phyloP scores from a whole-genome alignment of 2,888 invertebrate genomes.

The Anorthoa munda region DNA sequence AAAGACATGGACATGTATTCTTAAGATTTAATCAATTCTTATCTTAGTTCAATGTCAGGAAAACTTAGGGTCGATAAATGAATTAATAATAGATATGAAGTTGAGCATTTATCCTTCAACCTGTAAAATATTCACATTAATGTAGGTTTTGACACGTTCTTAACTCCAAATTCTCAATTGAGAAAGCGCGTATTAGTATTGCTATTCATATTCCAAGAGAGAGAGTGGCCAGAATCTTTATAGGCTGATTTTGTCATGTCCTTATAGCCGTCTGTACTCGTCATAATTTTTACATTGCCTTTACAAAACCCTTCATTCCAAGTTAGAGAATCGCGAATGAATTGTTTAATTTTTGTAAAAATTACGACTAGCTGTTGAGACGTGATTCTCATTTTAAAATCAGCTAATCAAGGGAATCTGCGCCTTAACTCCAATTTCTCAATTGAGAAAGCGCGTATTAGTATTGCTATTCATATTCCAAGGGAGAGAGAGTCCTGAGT shows the following conservation, averaged over 20 bases:
- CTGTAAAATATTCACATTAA: too few species aligned
- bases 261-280: background rate
- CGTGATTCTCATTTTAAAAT: too few species aligned
- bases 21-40: too few species aligned
- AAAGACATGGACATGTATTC: too few species aligned
- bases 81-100: too few species aligned
- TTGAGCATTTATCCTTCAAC: too few species aligned
- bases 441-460: background rate
- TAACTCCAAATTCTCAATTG: background rate
- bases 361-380: too few species aligned
- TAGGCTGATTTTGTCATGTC: background rate
- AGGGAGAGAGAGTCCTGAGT: background rate
- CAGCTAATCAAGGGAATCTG: too few species aligned
- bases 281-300: slow-evolving; percentile 8
- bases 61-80: too few species aligned
- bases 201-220: background rate
- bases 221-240: background rate
- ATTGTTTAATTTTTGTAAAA: too few species aligned
- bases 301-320: slow-evolving; percentile 17
- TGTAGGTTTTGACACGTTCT: background rate
- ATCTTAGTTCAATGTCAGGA: too few species aligned
- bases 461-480: background rate
- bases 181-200: background rate
- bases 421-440: background rate
- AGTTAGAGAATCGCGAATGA: slow-evolving; percentile 24